Base-by-base conservation (phyloP, 2,797 vertebrate genomes). In the Astyanax mexicanus region DNA sequence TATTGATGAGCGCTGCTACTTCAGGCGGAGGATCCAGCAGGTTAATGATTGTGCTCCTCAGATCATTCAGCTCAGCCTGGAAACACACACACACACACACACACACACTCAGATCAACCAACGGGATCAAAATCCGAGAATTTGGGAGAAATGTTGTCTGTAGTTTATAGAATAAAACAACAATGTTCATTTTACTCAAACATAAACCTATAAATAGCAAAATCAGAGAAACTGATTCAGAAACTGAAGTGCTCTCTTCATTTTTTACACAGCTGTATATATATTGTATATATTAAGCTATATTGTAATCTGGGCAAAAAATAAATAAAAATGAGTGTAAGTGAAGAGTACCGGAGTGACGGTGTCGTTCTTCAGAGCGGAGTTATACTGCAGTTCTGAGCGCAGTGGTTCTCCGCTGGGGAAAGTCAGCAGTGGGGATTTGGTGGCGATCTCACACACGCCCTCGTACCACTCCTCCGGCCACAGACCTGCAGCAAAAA, bases 401-500 rank as follows among this genome's bases (percentile, higher is more conserved):
- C 97, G 95, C 29, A 99, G 89, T 0, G 97, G 97, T 58, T 99
- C 97, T 72, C 95, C 97, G 67, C 96, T 98, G 60, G 97, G 97
- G 79, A 99, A 99, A 0, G 96, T 99, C 65, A 98, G 94, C 78
- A 99, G 88, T 0, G 97, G 97, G 0, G 97, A 99, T 82, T 99
- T 99, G 75, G 96, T 97, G 27, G 96, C 97, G 13, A 99, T 98
- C 89, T 99, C 97, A 86, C 97, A 99, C 21, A 98, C 97, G 0
- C 96, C 97, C 80, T 99, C 96, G 1, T 99, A 98, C 97, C 97
- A 99, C 62, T 99, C 97, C 77, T 97, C 96, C 0, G 96, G 97
- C 97, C 97, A 99, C 80, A 99, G 92, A 83, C 97, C 97, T 99
- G 83, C 0, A n/a, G 27, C 62, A 5, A 57, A 19, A 37, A 6